These are phyloP conservation scores for Epizoanthus scotinus DNA, from an alignment of 92 coral and sea anemone species.

Conservation along the genomic window DNA sequence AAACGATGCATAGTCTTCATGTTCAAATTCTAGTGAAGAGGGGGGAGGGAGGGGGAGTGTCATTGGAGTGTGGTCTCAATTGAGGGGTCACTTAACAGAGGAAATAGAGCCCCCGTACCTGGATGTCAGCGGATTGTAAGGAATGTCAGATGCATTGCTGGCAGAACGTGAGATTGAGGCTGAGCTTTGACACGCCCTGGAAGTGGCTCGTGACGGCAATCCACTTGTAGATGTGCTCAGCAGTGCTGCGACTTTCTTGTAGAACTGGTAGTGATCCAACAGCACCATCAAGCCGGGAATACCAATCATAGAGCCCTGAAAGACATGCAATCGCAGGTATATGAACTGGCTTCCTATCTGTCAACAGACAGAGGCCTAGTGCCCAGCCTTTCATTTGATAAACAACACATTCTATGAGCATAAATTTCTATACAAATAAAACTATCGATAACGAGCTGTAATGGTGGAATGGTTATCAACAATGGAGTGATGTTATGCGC, in stretches of 20 bases:
- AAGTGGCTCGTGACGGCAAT: slow-evolving; percentile 62
- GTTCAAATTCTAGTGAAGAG: too few relatives aligned
- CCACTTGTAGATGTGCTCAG: slow-evolving; percentile 55
- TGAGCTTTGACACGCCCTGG: slow-evolving; percentile 88
- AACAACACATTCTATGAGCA: too few relatives aligned
- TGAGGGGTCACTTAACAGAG: neutral
- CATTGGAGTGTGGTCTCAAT: neutral
- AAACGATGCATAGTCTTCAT: too few relatives aligned
- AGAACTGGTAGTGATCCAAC: slow-evolving; percentile 84
- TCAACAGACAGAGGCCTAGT: neutral
- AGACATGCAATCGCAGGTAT: neutral
- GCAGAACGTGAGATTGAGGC: slow-evolving; percentile 74
- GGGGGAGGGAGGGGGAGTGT: neutral
- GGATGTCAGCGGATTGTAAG: slow-evolving; percentile 81
- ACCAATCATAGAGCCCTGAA: slow-evolving; percentile 61
- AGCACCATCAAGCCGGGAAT: slow-evolving; percentile 63
- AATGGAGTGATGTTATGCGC: too few relatives aligned
- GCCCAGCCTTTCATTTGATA: too few relatives aligned
- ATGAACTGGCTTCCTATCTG: neutral
- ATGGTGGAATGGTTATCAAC: too few relatives aligned
- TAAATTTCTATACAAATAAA: too few relatives aligned
- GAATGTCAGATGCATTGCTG: slow-evolving; percentile 76
- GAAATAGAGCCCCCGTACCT: neutral
- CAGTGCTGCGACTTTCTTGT: slow-evolving; percentile 63
- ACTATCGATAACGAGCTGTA: too few relatives aligned